phyloP scores from a whole-genome alignment of 2,888 invertebrate species.

The Cabera pusaria region DNA sequence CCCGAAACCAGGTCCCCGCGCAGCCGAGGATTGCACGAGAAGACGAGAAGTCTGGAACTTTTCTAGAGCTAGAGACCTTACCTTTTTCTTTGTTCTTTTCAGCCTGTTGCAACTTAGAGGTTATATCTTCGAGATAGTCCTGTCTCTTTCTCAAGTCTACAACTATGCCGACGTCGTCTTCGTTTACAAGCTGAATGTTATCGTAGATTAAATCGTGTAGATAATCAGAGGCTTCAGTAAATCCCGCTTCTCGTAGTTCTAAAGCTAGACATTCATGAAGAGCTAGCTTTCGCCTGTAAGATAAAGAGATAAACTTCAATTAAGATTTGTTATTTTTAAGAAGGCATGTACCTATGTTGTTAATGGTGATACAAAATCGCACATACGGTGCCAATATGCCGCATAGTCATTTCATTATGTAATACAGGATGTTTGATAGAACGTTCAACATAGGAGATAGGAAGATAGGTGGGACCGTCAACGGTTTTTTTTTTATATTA shows the following conservation, averaged over 20 bases:
- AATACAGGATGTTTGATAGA: too few relatives aligned
- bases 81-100: conserved; percentile 65
- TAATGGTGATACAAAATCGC: too few relatives aligned
- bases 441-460: too few relatives aligned
- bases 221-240: conserved; percentile 70
- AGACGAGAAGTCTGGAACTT: too few relatives aligned
- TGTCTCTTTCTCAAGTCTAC: conserved; percentile 61
- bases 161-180: conserved; percentile 79
- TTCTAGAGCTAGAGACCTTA: conserved; percentile 24
- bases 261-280: conserved; percentile 79
- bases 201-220: conserved; percentile 80
- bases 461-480: too few relatives aligned
- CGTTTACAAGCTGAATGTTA: conserved; percentile 72
- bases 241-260: conserved; percentile 80
- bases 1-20: too few relatives aligned
- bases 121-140: conserved; percentile 63
- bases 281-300: conserved; percentile 73
- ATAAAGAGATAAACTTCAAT: not conserved
- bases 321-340: too few relatives aligned
- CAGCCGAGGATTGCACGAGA: too few relatives aligned
- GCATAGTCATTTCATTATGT: too few relatives aligned
- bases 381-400: too few relatives aligned
- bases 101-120: conserved; percentile 52
- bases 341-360: too few relatives aligned
- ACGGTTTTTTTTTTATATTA: too few relatives aligned